phyloP scores from a whole-genome alignment of 92 coral and sea anemone genomes.

The Porites cylindrica region DNA sequence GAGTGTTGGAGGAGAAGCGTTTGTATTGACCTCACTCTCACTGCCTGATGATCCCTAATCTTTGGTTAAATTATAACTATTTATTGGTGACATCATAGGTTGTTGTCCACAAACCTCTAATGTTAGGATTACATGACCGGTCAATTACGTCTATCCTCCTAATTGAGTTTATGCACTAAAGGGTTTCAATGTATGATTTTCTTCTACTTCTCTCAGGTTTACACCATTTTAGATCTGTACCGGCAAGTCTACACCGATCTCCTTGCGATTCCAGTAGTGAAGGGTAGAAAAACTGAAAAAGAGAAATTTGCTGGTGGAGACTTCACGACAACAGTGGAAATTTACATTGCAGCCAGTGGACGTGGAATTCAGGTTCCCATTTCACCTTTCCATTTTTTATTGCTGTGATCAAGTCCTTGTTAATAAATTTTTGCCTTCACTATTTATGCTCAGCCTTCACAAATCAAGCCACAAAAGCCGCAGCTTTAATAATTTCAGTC shows the following conservation, averaged over 20 bases:
- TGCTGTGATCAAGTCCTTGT: not conserved
- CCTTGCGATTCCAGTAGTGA: slow-evolving; percentile 92
- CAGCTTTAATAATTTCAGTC: too few relatives aligned
- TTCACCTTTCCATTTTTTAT: not conserved
- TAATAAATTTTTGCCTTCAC: too few relatives aligned
- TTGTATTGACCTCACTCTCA: too few relatives aligned
- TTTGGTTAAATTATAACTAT: too few relatives aligned
- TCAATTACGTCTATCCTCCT: not conserved
- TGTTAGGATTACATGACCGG: too few relatives aligned
- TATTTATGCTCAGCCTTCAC: too few relatives aligned
- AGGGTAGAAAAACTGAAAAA: slow-evolving; percentile 95
- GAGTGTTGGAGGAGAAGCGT: too few relatives aligned
- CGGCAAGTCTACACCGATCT: slow-evolving; percentile 87
- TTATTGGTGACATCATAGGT: too few relatives aligned
- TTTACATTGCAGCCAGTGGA: slow-evolving; percentile 95
- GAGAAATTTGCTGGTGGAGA: slow-evolving; percentile 99
- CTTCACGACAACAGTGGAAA: slow-evolving; percentile 96
- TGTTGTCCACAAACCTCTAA: too few relatives aligned
- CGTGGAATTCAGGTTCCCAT: slow-evolving; percentile 93
- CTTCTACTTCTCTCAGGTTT: slow-evolving; percentile 64
- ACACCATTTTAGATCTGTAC: slow-evolving; percentile 88
- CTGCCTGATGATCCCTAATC: too few relatives aligned
- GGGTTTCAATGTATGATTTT: not conserved
- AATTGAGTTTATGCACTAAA: not conserved
- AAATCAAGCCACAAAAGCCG: too few relatives aligned